Evolutionary conservation across 92 coral and sea anemone genomes (phyloP), one percentile per base, ranked within the genome.

Genomic region (Parazoanthus swiftii): DNA sequence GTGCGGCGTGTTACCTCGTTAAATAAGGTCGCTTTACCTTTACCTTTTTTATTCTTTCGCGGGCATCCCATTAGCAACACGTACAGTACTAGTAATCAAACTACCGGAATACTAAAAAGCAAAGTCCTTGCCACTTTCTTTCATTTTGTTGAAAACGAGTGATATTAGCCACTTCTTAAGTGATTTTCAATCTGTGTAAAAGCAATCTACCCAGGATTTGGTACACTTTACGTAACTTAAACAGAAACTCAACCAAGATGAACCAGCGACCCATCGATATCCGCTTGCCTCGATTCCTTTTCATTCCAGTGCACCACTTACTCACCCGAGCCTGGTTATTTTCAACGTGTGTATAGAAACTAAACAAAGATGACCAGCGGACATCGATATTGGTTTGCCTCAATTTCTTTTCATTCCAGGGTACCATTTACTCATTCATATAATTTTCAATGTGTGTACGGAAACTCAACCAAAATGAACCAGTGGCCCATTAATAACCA

Each of bases 341-440:
- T 58, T 14, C 65, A 14, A 16, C 3, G 26, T 66, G 7, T 20
- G 13, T 3, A 9, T 72, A 74, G 78, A 35, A 43, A 58, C 20
- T 54, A 10, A 94, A 98, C 98, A 98, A 29, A 98, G 98, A 67
- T 96, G 98, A 95, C 94, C 54, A 88, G 90, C 0, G 99, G 99
- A 39, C 98, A 88, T 95, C 93, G 20, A 97, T 92, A 25, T 93
- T 97, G 3, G 98, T 98, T 23, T 96, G 98, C 85, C 99, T 35
- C 16, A 43, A 21, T 20, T 76, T 25, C 48, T 8, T 35, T 43
- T 0, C 80, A 5, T 3, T 2, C n/a, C 66, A 50, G 38, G 38
- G 7, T 5, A 14, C 20, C 66, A 58, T 3, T 13, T 14, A 14
- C 75, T 70, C 75, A 70, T 0, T 25, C 2, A n/a, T 70, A 11